Conservation (phyloP, 2,888 invertebrate genomes). For the Acanthosepion pharaonis region DNA sequence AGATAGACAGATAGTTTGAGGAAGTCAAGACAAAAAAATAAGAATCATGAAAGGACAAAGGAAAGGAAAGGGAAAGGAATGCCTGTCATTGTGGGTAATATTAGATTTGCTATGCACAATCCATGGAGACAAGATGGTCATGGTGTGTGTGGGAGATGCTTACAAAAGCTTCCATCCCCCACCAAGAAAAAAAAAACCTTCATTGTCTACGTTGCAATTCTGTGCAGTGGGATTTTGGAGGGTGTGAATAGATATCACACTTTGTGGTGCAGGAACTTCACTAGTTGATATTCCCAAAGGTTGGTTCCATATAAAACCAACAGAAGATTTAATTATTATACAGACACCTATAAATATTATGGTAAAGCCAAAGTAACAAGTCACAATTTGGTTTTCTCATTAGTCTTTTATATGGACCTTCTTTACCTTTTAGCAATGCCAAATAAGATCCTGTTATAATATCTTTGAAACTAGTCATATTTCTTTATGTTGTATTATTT, state of each 20-base stretch:
- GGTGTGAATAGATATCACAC: background rate
- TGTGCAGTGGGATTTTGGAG: background rate
- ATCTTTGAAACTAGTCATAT: too few relatives aligned
- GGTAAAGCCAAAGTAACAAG: too few relatives aligned
- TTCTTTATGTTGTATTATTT: too few relatives aligned
- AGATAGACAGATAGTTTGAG: background rate
- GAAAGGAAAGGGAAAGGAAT: background rate
- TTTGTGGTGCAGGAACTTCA: background rate
- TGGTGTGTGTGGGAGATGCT: background rate
- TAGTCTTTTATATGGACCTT: too few relatives aligned
- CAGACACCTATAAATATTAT: background rate
- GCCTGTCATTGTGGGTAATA: background rate
- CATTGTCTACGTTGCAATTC: background rate
- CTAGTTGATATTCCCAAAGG: background rate
- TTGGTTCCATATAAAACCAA: background rate
- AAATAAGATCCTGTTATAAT: too few relatives aligned
- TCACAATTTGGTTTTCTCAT: too few relatives aligned
- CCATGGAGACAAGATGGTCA: conserved; percentile 4
- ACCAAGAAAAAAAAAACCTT: background rate
- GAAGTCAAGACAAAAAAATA: background rate
- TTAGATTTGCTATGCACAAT: conserved; percentile 20
- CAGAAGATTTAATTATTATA: background rate
- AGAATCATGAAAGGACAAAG: background rate
- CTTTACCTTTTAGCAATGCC: too few relatives aligned
- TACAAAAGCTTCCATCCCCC: background rate